Base-by-base conservation (phyloP, 2,888 invertebrate species). In the Iphiclides podalirius region DNA sequence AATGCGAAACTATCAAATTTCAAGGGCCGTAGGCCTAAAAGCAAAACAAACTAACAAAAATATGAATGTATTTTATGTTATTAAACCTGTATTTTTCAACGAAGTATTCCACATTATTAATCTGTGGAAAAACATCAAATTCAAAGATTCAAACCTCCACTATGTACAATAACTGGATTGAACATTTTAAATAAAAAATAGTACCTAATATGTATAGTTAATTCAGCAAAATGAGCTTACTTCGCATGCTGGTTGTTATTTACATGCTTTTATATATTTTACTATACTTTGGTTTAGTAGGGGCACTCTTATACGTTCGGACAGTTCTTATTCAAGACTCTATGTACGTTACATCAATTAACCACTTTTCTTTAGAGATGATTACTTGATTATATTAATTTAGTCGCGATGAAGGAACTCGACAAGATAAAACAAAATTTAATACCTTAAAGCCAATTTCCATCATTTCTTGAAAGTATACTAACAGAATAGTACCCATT, bases 241-340 rank as follows among this genome's bases (percentile, higher is more conserved):
- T 85, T 45, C 79, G 84, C 46, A 55, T 68, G 34, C 39, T 80
- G n/a, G 60, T 80, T 16, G 62, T 83, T 38, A 11, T 71, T 28
- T 87, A 86, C 58, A 74, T 87, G 66, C 57, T 85, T 1, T 8
- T 75, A 11, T 86, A 76, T 53, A 63, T 81, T 12, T 55, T 55
- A 1, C 34, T 74, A 38, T 88, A 87, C 57, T 75, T 86, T 31
- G 77, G 76, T 26, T 53, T 86, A 23, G 66, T 88, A 9, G 76
- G 68, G 52, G 72, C 63, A n/a, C 67, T 88, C 3, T 59, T 83
- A 20, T 87, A 84, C 54, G 48, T 78, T 9, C 71, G 85, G 53
- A 79, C 70, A 57, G 53, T 68, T 14, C 54, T 78, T 15, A 52
- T 72, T 41, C 39, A 47, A 2, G 56, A 67, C 47, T 14, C 43